Conservation (phyloP, 2,113 vertebrate genomes). For the Athene cunicularia region DNA sequence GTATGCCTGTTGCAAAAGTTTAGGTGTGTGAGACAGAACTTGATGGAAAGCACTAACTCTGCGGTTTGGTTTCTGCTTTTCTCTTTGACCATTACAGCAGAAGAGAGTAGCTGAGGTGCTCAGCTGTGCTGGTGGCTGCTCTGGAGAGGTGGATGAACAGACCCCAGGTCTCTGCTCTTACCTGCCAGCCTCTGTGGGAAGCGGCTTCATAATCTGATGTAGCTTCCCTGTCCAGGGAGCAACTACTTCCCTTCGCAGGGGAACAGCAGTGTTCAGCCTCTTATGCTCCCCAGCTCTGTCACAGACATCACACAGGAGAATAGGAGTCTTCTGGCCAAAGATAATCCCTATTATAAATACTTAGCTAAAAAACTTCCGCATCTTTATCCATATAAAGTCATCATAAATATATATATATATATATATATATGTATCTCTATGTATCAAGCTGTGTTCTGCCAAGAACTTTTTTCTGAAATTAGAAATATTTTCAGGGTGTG, state of each 20-base stretch:
- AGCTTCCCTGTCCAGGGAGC: not conserved
- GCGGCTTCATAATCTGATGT: accelerated
- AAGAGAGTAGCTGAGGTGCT: not conserved
- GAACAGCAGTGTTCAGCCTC: not conserved
- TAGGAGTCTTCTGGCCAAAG: not conserved
- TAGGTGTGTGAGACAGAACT: not conserved
- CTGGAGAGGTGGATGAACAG: not conserved
- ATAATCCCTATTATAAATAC: not conserved
- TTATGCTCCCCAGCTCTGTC: accelerated
- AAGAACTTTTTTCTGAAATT: not conserved
- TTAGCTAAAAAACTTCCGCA: not conserved
- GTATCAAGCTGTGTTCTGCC: not conserved
- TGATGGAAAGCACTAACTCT: not conserved
- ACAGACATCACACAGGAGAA: not conserved
- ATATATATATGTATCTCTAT: not conserved
- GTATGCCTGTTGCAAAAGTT: not conserved
- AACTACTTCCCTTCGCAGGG: not conserved
- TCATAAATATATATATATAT: not conserved
- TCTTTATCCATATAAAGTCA: not conserved
- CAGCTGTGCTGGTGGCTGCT: not conserved
- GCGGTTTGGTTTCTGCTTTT: not conserved
- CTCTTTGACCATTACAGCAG: not conserved
- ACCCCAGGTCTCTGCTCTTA: not conserved
- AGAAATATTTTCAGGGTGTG: not conserved
- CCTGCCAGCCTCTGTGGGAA: not conserved